phyloP scores from a whole-genome alignment of 2,113 vertebrate genomes.

The Scytalopus superciliaris region DNA sequence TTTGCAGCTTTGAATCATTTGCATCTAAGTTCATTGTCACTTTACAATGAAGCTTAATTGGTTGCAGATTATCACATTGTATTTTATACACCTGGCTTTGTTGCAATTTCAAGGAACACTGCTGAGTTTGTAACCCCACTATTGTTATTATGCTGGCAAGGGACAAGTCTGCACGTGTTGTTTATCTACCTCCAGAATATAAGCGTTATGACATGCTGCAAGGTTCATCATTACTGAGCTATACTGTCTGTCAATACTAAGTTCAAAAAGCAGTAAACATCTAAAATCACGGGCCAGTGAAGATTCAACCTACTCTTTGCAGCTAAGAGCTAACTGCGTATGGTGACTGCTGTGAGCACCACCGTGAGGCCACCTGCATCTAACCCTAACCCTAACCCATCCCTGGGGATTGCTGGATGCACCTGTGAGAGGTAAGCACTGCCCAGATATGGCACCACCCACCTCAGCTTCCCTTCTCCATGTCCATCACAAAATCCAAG shows the following conservation, averaged over 20 bases:
- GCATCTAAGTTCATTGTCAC: not conserved
- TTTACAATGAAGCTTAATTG: not conserved
- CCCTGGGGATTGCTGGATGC: not conserved
- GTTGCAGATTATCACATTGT: not conserved
- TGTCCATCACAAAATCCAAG: not conserved
- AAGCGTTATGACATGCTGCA: not conserved
- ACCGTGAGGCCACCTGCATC: fast-evolving
- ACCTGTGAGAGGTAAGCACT: not conserved
- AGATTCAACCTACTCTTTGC: not conserved
- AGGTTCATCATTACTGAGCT: not conserved
- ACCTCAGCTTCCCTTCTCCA: not conserved
- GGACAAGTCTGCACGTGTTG: not conserved
- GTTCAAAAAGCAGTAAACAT: not conserved
- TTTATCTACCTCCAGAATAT: not conserved
- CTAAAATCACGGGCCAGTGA: not conserved
- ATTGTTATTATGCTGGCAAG: not conserved
- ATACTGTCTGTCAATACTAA: fast-evolving
- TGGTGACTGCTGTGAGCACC: not conserved
- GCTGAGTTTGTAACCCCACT: not conserved
- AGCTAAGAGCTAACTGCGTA: not conserved
- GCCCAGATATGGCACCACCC: fast-evolving
- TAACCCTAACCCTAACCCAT: too few relatives aligned
- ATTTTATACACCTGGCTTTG: slow-evolving; percentile 6
- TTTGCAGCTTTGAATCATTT: not conserved
- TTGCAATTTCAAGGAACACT: not conserved